Evolutionary conservation across 2,113 vertebrate genomes (phyloP).

Genomic region (Campylomormyrus tamandua): DNA sequence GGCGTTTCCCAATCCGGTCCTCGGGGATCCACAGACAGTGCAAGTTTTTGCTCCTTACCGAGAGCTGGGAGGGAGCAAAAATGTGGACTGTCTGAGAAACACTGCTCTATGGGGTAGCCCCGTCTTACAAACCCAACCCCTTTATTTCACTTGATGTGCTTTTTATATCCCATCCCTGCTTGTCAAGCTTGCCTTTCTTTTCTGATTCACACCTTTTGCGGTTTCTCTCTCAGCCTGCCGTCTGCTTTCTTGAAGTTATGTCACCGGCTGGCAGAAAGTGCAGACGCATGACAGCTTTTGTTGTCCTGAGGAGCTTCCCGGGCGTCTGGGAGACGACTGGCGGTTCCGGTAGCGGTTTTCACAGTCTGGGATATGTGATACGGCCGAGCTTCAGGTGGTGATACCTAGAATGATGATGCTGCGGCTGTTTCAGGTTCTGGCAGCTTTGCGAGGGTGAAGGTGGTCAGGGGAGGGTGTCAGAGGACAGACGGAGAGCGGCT

Average conservation of each 20-base stretch:
- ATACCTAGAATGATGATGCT: not conserved
- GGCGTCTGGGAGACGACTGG: not conserved
- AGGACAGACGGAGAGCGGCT: not conserved
- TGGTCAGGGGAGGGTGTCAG: not conserved
- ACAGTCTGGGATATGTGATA: not conserved
- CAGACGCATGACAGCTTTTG: not conserved
- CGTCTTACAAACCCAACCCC: not conserved
- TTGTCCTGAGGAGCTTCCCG: not conserved
- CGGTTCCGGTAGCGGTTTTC: not conserved
- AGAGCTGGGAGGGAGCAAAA: not conserved
- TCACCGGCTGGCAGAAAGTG: not conserved
- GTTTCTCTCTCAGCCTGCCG: not conserved
- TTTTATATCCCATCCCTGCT: not conserved
- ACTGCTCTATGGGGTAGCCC: not conserved
- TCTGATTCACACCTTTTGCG: not conserved
- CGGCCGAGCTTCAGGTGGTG: not conserved
- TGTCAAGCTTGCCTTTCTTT: not conserved
- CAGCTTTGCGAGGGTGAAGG: not conserved
- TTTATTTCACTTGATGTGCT: not conserved
- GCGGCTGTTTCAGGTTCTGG: not conserved
- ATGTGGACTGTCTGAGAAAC: not conserved
- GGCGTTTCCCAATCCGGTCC: not conserved
- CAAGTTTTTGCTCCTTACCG: not conserved
- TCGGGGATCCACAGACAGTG: not conserved
- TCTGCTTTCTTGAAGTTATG: not conserved